Base-by-base conservation (phyloP, 2,888 invertebrate species). In the Glaucopsyche alexis region DNA sequence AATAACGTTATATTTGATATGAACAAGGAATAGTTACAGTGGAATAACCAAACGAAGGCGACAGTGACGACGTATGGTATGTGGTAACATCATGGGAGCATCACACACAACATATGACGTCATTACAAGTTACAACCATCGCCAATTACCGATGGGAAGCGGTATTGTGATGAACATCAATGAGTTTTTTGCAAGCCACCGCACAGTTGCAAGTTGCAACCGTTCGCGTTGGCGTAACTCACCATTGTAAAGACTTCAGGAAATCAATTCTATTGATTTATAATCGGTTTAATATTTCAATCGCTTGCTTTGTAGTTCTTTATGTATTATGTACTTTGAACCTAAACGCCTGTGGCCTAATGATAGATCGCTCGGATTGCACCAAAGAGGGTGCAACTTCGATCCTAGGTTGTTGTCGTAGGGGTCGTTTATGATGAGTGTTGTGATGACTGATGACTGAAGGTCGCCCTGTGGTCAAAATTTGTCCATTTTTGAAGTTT, bases 41-140 rank as follows among this genome's bases (percentile, higher is more conserved):
- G 52, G 16, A 16, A 7, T 0, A 55, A 19, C 55, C 11, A 47
- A 6, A 73, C 11, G 72, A 55, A 64, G 65, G 50, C 65, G 50
- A 72, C 72, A 49, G 71, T 72, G 65, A 7, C 14, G 8, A 47
- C 65, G 72, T 67, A 73, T 74, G 66, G 66, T 69, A 74, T 73
- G 70, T 55, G 19, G 52, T n/a, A 55, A n/a, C 75, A 73, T 78
- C 75, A 73, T 78, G 78, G 77, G 79, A 81, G 79, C 75, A 55
- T 19, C 55, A 19, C 55, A 55, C 19, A 55, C 7, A 42, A 42
- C 42, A 42, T 77, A 76, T 78, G 75, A 76, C 76, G 75, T 78
- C 77, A n/a, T n/a, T n/a, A n/a, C n/a, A n/a, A 29, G 4, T 4
- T 29, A 29, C 29, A 29, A 79, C 38, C 29, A 65, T 14, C 65